Evolutionary conservation across 2,797 vertebrate species (phyloP).

Genomic region (Eleutherodactylus coqui): DNA sequence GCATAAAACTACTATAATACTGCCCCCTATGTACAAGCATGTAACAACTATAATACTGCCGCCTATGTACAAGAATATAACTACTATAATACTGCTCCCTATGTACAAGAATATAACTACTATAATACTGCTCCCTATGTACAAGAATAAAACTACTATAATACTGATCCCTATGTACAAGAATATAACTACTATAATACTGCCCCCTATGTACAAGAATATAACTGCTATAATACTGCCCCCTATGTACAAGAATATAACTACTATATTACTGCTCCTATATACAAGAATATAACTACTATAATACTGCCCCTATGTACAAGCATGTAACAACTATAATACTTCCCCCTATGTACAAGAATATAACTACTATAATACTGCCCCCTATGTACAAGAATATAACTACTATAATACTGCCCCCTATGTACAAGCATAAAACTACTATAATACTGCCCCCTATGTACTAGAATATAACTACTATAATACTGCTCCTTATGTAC

Average conservation of each 20-base stretch:
- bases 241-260: not conserved
- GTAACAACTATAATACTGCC: not conserved
- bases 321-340: conserved; percentile 2
- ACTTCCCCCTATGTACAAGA: not conserved
- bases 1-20: conserved; percentile 2
- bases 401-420: conserved; percentile 6
- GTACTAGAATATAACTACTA: conserved; percentile 6
- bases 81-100: conserved; percentile 1
- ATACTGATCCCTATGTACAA: not conserved
- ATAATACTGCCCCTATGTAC: conserved; percentile 6
- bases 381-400: conserved; percentile 1
- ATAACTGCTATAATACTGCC: not conserved
- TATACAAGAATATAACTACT: conserved; percentile 1
- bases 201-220: not conserved
- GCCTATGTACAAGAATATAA: conserved; percentile 2
- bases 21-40: not conserved
- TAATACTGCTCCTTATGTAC: not conserved
- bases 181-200: conserved; percentile 11
- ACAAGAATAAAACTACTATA: conserved; percentile 10
- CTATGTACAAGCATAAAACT: conserved; percentile 3
- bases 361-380: conserved; percentile 3
- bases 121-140: conserved; percentile 1
- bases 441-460: conserved; percentile 4
- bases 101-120: not conserved
- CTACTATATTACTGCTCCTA: not conserved